Percentiles rank a stretch among this genome's conserved stretches.
phyloP scores from a whole-genome alignment of 2,888 invertebrate species.

The Acanthoscelides obtectus region DNA sequence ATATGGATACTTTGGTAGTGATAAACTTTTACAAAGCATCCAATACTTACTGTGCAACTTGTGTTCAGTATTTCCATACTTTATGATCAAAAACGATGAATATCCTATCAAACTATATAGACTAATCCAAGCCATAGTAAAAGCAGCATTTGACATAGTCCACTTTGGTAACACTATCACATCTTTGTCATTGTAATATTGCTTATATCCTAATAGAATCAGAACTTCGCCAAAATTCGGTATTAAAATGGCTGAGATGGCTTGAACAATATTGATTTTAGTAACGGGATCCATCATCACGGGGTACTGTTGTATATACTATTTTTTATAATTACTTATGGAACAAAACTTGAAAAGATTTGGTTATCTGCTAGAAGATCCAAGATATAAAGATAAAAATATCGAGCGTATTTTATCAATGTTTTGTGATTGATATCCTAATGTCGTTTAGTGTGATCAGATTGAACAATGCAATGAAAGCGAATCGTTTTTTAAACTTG shows the following conservation, averaged over 20 bases:
- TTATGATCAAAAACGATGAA: background rate
- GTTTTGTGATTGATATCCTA: background rate
- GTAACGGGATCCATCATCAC: slow-evolving; percentile 4
- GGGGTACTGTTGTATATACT: no score
- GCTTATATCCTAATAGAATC: background rate
- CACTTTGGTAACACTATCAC: background rate
- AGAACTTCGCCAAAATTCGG: slow-evolving; percentile 7
- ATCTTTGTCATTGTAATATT: background rate
- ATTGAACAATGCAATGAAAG: background rate
- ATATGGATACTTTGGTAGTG: no score
- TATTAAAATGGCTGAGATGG: slow-evolving; percentile 6
- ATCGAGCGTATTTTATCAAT: background rate
- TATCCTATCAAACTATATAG: background rate
- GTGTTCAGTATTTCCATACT: background rate
- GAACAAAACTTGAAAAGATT: background rate
- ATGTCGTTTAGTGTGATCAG: background rate
- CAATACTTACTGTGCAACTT: background rate
- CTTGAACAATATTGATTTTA: slow-evolving; percentile 9
- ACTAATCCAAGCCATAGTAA: background rate
- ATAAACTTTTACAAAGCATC: no score
- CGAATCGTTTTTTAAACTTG: no score
- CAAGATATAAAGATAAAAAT: background rate
- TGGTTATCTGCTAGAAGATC: background rate
- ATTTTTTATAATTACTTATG: background rate
- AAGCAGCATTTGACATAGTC: background rate